Percentiles rank a stretch among this genome's conserved stretches.
Conservation (phyloP, 1,140 invertebrate species). For the Leptopilina boulardi region DNA sequence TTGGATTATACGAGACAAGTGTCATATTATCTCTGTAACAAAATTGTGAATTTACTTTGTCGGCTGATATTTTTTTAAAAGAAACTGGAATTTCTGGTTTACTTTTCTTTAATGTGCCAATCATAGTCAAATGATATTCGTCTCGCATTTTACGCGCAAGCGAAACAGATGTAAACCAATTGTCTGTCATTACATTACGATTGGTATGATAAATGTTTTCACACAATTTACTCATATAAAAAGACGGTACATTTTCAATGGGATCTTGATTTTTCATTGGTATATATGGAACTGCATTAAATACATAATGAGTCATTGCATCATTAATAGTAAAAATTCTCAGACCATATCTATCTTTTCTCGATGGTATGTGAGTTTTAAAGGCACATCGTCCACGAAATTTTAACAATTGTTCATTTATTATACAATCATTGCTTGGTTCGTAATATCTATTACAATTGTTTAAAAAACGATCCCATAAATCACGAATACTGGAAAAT, state of each 20-base stretch:
- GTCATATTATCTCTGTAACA: constrained; percentile 60
- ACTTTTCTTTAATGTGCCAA: constrained; percentile 72
- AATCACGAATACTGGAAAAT: neutral
- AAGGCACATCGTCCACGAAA: neutral
- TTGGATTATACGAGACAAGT: constrained; percentile 65
- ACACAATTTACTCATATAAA: constrained; percentile 50
- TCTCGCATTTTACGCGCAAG: constrained; percentile 61
- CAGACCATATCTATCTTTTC: neutral
- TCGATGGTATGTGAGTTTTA: neutral
- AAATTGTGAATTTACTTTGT: constrained; percentile 38
- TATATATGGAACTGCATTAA: constrained; percentile 24
- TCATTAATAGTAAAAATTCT: constrained; percentile 35
- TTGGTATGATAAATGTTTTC: constrained; percentile 59
- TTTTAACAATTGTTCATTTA: neutral
- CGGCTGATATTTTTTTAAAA: constrained; percentile 43
- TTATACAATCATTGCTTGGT: neutral
- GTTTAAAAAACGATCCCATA: neutral
- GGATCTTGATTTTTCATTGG: neutral
- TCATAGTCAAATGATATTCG: constrained; percentile 60
- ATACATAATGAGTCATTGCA: constrained; percentile 20
- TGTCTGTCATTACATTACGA: constrained; percentile 67
- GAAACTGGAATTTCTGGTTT: constrained; percentile 67
- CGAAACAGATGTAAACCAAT: constrained; percentile 69
- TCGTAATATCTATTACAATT: neutral
- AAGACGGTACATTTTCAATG: constrained; percentile 19